Evolutionary conservation across 1,140 invertebrate genomes (phyloP).

Genomic region (Scylla paramamosain): DNA sequence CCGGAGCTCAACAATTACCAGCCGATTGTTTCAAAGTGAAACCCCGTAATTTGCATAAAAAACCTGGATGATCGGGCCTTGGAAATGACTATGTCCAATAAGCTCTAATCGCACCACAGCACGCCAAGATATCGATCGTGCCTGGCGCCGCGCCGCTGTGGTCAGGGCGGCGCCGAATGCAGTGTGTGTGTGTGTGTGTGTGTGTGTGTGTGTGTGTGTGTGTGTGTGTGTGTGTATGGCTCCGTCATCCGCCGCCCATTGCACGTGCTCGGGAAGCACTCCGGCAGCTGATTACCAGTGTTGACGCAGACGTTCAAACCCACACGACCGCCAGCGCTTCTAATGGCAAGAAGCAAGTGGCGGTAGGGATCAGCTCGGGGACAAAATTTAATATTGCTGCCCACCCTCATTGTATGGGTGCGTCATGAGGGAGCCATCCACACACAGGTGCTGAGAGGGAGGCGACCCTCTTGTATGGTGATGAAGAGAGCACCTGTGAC

Average conservation of each 20-base stretch:
- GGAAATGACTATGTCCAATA: background rate
- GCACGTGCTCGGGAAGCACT: background rate
- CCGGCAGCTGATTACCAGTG: background rate
- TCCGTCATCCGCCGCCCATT: background rate
- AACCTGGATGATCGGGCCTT: background rate
- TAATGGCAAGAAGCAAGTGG: too few species aligned
- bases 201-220: background rate
- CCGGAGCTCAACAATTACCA: background rate
- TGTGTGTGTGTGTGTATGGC: background rate
- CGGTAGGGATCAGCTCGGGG: too few species aligned
- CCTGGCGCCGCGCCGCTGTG: slow-evolving; percentile 2
- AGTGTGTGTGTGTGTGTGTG: background rate
- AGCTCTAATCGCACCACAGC: background rate
- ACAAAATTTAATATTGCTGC: background rate
- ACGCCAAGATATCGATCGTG: background rate
- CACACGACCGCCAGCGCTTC: too few species aligned
- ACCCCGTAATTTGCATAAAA: background rate
- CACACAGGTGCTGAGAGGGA: too few species aligned
- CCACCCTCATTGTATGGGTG: too few species aligned
- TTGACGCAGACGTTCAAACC: too few species aligned
- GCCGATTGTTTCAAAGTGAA: background rate
- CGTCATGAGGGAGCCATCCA: too few species aligned
- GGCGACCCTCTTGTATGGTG: too few species aligned
- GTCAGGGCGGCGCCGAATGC: background rate
- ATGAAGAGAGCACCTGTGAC: too few species aligned